A percentile compares a stretch with the other conserved stretches of the same genome.
These are phyloP conservation scores for Eilema depressum DNA, from an alignment of 2,888 invertebrate species.

Conservation along the genomic window DNA sequence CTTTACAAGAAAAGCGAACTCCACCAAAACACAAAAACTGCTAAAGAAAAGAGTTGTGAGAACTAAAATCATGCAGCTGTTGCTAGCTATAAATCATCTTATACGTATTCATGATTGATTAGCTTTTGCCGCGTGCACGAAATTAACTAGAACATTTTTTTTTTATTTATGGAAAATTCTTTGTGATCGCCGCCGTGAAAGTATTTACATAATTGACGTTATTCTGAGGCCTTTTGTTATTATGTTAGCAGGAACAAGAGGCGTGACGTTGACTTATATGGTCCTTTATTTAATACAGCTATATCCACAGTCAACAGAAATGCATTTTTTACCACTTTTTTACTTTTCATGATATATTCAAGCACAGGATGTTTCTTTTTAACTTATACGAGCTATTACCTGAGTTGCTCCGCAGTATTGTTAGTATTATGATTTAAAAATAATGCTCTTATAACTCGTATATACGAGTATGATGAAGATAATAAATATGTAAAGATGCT, in stretches of 20 bases:
- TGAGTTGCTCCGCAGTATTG: not conserved
- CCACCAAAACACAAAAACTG: constrained; percentile 31
- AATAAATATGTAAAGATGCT: too few species aligned
- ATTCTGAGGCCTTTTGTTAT: constrained; percentile 47
- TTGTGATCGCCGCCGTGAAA: constrained; percentile 44
- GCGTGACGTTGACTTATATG: constrained; percentile 45
- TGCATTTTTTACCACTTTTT: constrained; percentile 25
- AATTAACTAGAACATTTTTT: constrained; percentile 62
- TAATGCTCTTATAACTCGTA: not conserved
- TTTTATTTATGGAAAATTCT: constrained; percentile 41
- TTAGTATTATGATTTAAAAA: not conserved
- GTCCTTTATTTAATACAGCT: constrained; percentile 42
- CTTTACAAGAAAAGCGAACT: constrained; percentile 12
- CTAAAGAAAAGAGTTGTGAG: constrained; percentile 71
- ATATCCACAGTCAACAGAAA: constrained; percentile 34
- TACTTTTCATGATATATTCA: constrained; percentile 24
- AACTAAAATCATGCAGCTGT: constrained; percentile 67
- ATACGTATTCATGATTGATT: constrained; percentile 77
- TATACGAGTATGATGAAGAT: too few species aligned
- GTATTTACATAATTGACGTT: constrained; percentile 56
- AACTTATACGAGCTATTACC: too few species aligned
- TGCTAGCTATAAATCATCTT: constrained; percentile 75
- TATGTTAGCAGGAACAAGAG: constrained; percentile 40
- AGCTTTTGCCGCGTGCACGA: constrained; percentile 58
- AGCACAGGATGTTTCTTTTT: not conserved